Conservation (phyloP, 2,797 vertebrate genomes). For the Lepus oiostolus region DNA sequence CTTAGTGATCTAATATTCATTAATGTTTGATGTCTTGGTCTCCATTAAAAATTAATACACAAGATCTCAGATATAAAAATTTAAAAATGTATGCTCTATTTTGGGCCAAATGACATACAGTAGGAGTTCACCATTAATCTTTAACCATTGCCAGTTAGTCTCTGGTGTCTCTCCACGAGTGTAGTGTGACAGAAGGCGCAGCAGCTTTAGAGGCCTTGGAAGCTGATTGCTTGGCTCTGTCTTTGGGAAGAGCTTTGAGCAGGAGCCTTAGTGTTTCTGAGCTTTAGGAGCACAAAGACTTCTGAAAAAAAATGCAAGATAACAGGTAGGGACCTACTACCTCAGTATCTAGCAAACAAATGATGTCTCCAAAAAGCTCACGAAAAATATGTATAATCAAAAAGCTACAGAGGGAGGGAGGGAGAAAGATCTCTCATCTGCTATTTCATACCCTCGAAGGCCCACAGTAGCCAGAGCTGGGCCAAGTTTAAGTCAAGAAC, state of each 20-base stretch:
- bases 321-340: not conserved
- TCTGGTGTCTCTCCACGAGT: not conserved
- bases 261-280: not conserved
- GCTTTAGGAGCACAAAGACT: not conserved
- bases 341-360: not conserved
- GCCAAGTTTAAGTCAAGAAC: too few species aligned
- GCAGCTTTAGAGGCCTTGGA: not conserved
- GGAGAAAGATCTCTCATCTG: too few species aligned
- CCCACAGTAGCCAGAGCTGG: too few species aligned
- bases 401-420: too few species aligned
- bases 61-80: not conserved
- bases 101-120: constrained; percentile 4
- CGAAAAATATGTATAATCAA: too few species aligned
- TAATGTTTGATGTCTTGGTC: not conserved
- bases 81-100: not conserved
- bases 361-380: too few species aligned
- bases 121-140: not conserved
- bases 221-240: not conserved
- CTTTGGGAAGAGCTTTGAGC: not conserved
- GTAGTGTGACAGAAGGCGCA: not conserved
- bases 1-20: constrained; percentile 11
- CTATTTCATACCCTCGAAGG: too few species aligned
- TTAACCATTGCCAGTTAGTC: not conserved
- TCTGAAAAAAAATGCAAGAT: not conserved
- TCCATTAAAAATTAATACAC: not conserved